Evolutionary conservation across 2,888 invertebrate species (phyloP), one percentile per base, ranked within the genome.

Genomic region (Limnephilus rhombicus): DNA sequence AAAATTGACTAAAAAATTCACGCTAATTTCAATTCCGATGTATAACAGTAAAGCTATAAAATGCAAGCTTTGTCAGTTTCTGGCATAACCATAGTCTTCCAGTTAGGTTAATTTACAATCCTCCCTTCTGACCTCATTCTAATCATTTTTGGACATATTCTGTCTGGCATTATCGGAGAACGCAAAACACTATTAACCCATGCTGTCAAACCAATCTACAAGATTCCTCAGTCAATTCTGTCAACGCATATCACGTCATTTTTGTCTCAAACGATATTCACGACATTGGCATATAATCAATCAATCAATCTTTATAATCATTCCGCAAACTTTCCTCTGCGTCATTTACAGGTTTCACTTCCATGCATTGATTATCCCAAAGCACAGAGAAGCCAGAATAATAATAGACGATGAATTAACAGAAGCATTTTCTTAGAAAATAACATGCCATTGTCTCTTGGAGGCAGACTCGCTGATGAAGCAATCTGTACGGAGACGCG

Each of bases 391-490:
- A n/a, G 68, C 68, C 68, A 68, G 24, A 68, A 68, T 68, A 68
- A 68, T 68, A 68, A 68, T 24, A 68, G 24, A 68, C 68, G 7
- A 68, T 9, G 68, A 68, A 68, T 68, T 31, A 83, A 83, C 34
- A 83, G 83, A 83, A 83, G 83, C 34, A 18, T 34, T 13, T 83
- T 34, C 9, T 34, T 24, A 83, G 37, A 31, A 34, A 24, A 83
- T 83, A 34, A 83, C 83, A 83, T 37, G 83, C 24, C 18, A 83
- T 34, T 83, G 37, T 83, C 83, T 37, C 34, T 15, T 7, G 15
- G 37, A 83, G 37, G 24, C 37, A 34, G 34, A 83, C 83, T 83
- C 83, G 37, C 83, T 83, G 83, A 83, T 83, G 83, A 83, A 83
- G 83, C 18, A 37, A 83, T 83, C 83, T 83, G 68, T 41, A 83